These are phyloP conservation scores for Podotricha telesiphe DNA, from an alignment of 2,888 invertebrate species.

Conservation along the genomic window DNA sequence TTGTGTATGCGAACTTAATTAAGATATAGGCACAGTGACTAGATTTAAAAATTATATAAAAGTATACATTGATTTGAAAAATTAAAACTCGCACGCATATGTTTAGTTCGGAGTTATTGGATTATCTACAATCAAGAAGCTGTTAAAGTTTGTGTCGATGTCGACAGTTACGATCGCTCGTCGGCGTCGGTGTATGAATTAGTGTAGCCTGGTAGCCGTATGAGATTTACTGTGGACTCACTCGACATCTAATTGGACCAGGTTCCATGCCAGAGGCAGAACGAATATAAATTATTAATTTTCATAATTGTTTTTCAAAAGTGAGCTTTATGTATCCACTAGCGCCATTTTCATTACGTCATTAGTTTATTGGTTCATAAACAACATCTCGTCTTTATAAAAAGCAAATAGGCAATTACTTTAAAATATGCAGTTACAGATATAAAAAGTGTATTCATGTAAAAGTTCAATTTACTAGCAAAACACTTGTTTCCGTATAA, in stretches of 20 bases:
- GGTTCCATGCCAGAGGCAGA: constrained; percentile 77
- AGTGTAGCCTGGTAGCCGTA: constrained; percentile 80
- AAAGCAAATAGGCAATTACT: not conserved
- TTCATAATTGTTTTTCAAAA: constrained; percentile 76
- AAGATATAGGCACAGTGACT: too few relatives aligned
- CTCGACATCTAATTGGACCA: constrained; percentile 77
- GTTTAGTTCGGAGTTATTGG: constrained; percentile 58
- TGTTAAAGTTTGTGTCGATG: constrained; percentile 70
- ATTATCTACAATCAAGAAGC: constrained; percentile 70
- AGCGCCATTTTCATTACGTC: constrained; percentile 35
- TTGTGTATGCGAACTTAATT: too few relatives aligned
- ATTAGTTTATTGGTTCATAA: constrained; percentile 25
- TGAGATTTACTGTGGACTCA: constrained; percentile 78
- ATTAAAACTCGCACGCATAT: constrained; percentile 46
- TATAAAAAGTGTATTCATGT: constrained; percentile 49
- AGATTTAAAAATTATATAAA: not conserved
- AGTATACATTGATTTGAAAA: not conserved
- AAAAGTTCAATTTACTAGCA: constrained; percentile 35
- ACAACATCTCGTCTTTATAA: constrained; percentile 4
- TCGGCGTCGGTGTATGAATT: constrained; percentile 77
- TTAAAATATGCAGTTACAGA: constrained; percentile 18
- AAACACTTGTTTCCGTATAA: constrained; percentile 37
- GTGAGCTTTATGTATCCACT: constrained; percentile 25
- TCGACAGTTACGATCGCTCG: constrained; percentile 69
- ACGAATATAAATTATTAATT: constrained; percentile 76